These are phyloP conservation scores for Biston betularia DNA, from an alignment of 2,888 invertebrate species.

Conservation along the genomic window DNA sequence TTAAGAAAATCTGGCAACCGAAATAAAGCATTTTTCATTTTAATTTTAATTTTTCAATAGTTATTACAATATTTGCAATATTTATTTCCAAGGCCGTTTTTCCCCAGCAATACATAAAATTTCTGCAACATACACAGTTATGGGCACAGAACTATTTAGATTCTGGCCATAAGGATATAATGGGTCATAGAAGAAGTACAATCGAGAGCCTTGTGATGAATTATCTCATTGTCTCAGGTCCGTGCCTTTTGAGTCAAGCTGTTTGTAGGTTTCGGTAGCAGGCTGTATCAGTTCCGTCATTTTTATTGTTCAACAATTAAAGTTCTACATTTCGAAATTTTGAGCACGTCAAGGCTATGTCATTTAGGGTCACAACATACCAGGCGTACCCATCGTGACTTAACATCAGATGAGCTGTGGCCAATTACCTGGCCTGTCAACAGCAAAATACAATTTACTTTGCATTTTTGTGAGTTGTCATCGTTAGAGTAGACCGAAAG, in stretches of 20 bases:
- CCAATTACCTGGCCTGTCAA: too few species aligned
- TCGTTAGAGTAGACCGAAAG: too few species aligned
- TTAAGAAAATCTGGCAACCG: too few species aligned
- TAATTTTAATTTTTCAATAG: too few species aligned
- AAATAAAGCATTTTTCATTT: too few species aligned
- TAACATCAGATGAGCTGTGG: too few species aligned
- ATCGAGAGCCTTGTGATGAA: slow-evolving; percentile 74
- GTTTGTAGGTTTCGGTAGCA: slow-evolving; percentile 53
- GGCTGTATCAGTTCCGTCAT: slow-evolving; percentile 61
- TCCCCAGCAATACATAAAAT: slow-evolving; percentile 3
- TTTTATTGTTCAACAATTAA: slow-evolving; percentile 41
- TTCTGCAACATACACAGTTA: slow-evolving; percentile 32
- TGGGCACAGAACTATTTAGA: slow-evolving; percentile 53
- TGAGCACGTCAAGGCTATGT: too few species aligned
- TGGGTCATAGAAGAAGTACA: slow-evolving; percentile 60
- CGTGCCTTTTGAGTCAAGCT: slow-evolving; percentile 69
- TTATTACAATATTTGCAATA: neutral
- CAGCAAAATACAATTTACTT: too few species aligned
- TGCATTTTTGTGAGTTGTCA: too few species aligned
- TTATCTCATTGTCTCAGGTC: slow-evolving; percentile 76
- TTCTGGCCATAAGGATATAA: slow-evolving; percentile 53
- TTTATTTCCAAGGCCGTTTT: slow-evolving; percentile 6
- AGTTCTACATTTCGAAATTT: neutral
- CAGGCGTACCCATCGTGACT: too few species aligned
- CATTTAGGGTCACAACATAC: too few species aligned